A percentile compares a stretch with the other conserved stretches of the same genome.
Conservation (phyloP, 2,888 invertebrate species). For the Ormyrus pomaceus region DNA sequence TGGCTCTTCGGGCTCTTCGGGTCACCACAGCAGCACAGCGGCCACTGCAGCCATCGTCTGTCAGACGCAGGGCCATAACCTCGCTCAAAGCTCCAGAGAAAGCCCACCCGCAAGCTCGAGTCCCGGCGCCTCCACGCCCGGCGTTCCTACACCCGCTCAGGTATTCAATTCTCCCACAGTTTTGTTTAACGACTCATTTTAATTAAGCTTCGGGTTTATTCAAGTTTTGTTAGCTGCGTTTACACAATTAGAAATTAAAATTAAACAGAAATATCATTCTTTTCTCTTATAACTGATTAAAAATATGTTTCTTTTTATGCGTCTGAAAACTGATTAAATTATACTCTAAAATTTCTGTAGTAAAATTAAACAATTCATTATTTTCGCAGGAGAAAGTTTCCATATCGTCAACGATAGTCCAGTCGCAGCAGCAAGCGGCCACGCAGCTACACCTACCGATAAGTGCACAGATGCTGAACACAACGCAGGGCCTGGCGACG, state of each 20-base stretch:
- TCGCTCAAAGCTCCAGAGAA: conserved; percentile 71
- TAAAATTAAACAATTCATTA: not conserved
- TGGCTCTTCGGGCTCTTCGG: conserved; percentile 50
- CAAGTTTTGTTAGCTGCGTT: too few species aligned
- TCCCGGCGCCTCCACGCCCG: conserved; percentile 70
- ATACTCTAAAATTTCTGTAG: not conserved
- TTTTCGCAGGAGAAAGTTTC: conserved; percentile 58
- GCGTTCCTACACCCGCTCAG: conserved; percentile 72
- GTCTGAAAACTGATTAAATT: not conserved
- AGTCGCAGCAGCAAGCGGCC: conserved; percentile 55
- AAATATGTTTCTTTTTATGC: not conserved
- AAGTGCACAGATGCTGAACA: conserved; percentile 72
- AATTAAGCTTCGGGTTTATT: too few species aligned
- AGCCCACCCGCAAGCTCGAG: conserved; percentile 73
- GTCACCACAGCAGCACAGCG: conserved; percentile 63
- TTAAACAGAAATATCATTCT: too few species aligned
- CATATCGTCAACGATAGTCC: conserved; percentile 65
- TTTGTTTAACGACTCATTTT: too few species aligned
- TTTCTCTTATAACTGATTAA: too few species aligned
- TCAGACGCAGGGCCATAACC: conserved; percentile 72
- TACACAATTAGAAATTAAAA: too few species aligned
- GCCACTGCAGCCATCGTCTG: conserved; percentile 72
- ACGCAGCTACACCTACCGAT: conserved; percentile 72
- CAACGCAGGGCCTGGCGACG: conserved; percentile 72
- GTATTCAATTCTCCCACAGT: conserved; percentile 58